Percentiles rank a stretch among this genome's conserved stretches.
These are phyloP conservation scores for Hirudo medicinalis DNA, from an alignment of 1,140 invertebrate species.

Conservation along the genomic window DNA sequence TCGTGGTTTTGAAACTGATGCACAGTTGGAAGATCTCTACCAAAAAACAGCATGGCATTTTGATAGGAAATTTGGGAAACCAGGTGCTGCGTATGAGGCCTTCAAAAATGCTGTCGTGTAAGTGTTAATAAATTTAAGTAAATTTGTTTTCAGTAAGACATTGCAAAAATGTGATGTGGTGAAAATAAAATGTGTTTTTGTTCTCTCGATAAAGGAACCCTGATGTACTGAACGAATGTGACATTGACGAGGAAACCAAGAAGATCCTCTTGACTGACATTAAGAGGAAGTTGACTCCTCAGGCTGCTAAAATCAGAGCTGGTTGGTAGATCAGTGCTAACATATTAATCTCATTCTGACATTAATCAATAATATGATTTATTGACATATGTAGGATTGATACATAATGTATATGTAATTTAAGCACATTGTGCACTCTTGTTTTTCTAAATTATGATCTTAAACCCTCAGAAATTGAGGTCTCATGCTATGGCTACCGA, in stretches of 20 bases:
- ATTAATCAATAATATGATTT: no score
- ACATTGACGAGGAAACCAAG: constrained; percentile 80
- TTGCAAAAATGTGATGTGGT: no score
- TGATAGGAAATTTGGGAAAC: constrained; percentile 93
- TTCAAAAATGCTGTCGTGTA: constrained; percentile 96
- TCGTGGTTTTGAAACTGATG: constrained; percentile 73
- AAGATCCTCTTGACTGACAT: constrained; percentile 86
- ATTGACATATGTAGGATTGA: no score
- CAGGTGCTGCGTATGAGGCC: constrained; percentile 86
- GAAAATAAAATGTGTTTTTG: background rate
- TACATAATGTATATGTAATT: no score
- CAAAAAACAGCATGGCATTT: constrained; percentile 97
- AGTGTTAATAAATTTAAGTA: constrained; percentile 36
- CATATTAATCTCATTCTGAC: background rate
- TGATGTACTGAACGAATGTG: constrained; percentile 83
- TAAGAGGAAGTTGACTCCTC: constrained; percentile 85
- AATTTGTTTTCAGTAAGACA: no score
- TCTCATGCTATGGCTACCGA: constrained; percentile 94
- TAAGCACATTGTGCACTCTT: background rate
- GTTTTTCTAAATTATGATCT: background rate
- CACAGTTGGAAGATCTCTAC: constrained; percentile 86
- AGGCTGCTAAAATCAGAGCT: constrained; percentile 91
- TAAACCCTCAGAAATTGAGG: constrained; percentile 65
- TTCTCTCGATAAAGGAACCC: constrained; percentile 30
- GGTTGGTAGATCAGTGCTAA: constrained; percentile 38